Base-by-base conservation (phyloP, 2,797 vertebrate genomes). In the Eremophila alpestris region DNA sequence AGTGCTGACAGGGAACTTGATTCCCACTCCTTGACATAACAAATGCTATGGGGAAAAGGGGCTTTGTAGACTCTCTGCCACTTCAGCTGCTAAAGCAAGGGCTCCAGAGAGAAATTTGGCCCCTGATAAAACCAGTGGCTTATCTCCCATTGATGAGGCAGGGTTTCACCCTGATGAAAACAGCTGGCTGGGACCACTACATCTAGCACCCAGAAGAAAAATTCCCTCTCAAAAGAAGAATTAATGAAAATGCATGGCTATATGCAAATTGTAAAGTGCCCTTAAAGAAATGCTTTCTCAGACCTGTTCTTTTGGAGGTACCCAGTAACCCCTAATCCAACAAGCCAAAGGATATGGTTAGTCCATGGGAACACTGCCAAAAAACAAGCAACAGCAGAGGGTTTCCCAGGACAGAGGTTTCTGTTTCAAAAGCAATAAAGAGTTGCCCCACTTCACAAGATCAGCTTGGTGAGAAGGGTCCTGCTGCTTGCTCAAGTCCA, bases 381-480 rank as follows among this genome's bases (percentile, higher is more conserved):
- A 74, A 83, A 17, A 23, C 1, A 14, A 43, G 29, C 19, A 75
- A 20, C 26, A 59, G 43, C n/a, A 38, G 52, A 16, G 19, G 26
- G 29, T 32, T 83, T 59, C 38, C 26, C 52, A 78, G 23, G 4
- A 10, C 9, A 5, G 24, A 58, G 23, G 5, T 15, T 71, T 52
- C 34, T 45, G 4, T 18, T 18, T 59, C 21, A 65, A 83, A 91
- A 87, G 26, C 24, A 54, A 17, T 0, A 1, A 26, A 52, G 14
- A 20, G 1, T 1, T 15, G 30, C 9, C 17, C 10, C 1, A 2
- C 26, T 52, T 51, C 0, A 0, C 1, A 2, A 52, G 18, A 10
- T 38, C 41, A 63, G 34, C 62, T 65, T 20, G 10, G 32, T 0
- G 1, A 80, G 58, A 63, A 40, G 30, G 21, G 11, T 77, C 62